phyloP scores from a whole-genome alignment of 2,797 vertebrate species.

The Gymnothorax reevesii region DNA sequence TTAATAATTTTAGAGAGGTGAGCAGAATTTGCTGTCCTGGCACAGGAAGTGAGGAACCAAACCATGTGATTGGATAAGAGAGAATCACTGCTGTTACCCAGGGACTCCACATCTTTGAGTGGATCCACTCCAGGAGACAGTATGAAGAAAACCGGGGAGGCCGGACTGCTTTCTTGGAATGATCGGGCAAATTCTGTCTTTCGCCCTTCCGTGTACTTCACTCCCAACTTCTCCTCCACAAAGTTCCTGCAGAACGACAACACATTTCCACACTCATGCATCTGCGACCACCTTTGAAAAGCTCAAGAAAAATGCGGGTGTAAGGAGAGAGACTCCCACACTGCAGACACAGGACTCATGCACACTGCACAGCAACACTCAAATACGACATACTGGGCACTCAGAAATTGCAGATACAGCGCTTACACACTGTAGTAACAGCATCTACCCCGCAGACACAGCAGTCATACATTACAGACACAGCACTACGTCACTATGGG shows the following conservation, averaged over 20 bases:
- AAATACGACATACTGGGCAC: too few species aligned
- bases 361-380: neutral
- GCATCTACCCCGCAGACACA: too few species aligned
- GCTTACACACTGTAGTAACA: too few species aligned
- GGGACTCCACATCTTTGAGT: slow-evolving; percentile 69
- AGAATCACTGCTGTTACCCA: slow-evolving; percentile 57
- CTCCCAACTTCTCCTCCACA: slow-evolving; percentile 75
- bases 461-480: neutral
- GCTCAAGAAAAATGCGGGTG: neutral
- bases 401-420: too few species aligned
- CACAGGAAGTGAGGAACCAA: slow-evolving; percentile 16
- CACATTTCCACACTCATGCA: neutral
- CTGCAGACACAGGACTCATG: neutral
- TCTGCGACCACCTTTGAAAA: neutral
- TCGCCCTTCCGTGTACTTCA: slow-evolving; percentile 72
- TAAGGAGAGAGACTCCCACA: neutral
- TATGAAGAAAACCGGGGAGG: slow-evolving; percentile 71
- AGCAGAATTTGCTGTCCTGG: slow-evolving; percentile 10
- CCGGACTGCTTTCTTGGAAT: slow-evolving; percentile 72
- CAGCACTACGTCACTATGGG: too few species aligned
- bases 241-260: slow-evolving; percentile 67
- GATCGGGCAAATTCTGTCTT: slow-evolving; percentile 77
- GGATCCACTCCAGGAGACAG: slow-evolving; percentile 72
- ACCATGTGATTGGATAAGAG: slow-evolving; percentile 18
- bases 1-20: neutral